phyloP scores from a whole-genome alignment of 2,888 invertebrate genomes.

The Operophtera brumata region DNA sequence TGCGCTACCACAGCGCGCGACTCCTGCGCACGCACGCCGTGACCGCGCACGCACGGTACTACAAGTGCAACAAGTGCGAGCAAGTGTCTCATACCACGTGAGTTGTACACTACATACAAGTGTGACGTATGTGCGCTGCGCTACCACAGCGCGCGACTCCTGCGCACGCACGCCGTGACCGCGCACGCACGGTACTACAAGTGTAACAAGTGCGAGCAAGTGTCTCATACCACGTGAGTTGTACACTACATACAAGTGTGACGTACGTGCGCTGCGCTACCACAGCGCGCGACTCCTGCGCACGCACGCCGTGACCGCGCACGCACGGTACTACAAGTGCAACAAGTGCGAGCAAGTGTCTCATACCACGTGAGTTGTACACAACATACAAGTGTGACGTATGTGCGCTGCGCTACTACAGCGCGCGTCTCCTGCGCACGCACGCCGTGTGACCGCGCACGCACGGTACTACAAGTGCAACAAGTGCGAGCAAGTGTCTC shows the following conservation, averaged over 20 bases:
- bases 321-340: conserved; percentile 53
- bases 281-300: conserved; percentile 41
- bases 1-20: conserved; percentile 50
- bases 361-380: conserved; percentile 60
- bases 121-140: conserved; percentile 59
- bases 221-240: conserved; percentile 61
- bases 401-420: conserved; percentile 55
- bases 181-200: conserved; percentile 53
- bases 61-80: conserved; percentile 49
- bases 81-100: conserved; percentile 59
- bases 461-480: conserved; percentile 51
- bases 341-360: conserved; percentile 47
- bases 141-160: conserved; percentile 44
- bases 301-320: conserved; percentile 51
- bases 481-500: conserved; percentile 49
- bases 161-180: conserved; percentile 48
- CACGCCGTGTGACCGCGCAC: conserved; percentile 54
- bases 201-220: conserved; percentile 52
- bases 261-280: conserved; percentile 58
- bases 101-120: conserved; percentile 47
- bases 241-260: conserved; percentile 50
- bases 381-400: conserved; percentile 53
- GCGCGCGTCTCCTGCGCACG: conserved; percentile 45
- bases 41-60: conserved; percentile 53
- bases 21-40: conserved; percentile 49